phyloP scores from a whole-genome alignment of 2,888 invertebrate species.

The Thumatha senex region DNA sequence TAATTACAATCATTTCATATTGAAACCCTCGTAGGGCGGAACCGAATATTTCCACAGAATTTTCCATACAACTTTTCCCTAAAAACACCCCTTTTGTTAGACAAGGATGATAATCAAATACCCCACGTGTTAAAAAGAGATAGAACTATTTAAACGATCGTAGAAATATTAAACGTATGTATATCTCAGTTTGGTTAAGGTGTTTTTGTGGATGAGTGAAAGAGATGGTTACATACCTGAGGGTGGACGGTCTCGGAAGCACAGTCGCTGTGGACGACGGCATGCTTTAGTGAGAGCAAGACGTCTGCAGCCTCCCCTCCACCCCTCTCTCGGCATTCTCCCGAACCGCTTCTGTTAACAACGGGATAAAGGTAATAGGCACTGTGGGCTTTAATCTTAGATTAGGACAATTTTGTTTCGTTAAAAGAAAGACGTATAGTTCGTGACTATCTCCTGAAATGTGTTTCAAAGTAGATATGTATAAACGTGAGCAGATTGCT shows the following conservation, averaged over 20 bases:
- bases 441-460: too few species aligned
- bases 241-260: slow-evolving; percentile 77
- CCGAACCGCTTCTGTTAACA: slow-evolving; percentile 67
- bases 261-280: slow-evolving; percentile 91
- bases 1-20: slow-evolving; percentile 63
- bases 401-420: slow-evolving; percentile 1
- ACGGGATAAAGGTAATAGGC: slow-evolving; percentile 18
- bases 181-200: slow-evolving; percentile 30
- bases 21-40: slow-evolving; percentile 31
- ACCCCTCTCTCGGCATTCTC: slow-evolving; percentile 82
- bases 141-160: background rate
- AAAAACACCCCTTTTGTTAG: slow-evolving; percentile 36
- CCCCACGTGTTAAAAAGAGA: slow-evolving; percentile 18
- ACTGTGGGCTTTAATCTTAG: slow-evolving; percentile 14
- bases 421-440: background rate
- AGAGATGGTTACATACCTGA: slow-evolving; percentile 70
- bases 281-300: slow-evolving; percentile 93
- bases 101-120: slow-evolving; percentile 24
- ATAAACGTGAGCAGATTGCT: too few species aligned
- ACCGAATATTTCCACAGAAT: slow-evolving; percentile 31
- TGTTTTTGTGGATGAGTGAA: slow-evolving; percentile 21
- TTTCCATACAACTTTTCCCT: slow-evolving; percentile 30
- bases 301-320: slow-evolving; percentile 93
- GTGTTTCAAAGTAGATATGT: too few species aligned
- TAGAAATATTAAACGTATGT: slow-evolving; percentile 9